Evolutionary conservation across 2,888 invertebrate species (phyloP), one percentile per base, ranked within the genome.

Genomic region (Deilephila porcellus): DNA sequence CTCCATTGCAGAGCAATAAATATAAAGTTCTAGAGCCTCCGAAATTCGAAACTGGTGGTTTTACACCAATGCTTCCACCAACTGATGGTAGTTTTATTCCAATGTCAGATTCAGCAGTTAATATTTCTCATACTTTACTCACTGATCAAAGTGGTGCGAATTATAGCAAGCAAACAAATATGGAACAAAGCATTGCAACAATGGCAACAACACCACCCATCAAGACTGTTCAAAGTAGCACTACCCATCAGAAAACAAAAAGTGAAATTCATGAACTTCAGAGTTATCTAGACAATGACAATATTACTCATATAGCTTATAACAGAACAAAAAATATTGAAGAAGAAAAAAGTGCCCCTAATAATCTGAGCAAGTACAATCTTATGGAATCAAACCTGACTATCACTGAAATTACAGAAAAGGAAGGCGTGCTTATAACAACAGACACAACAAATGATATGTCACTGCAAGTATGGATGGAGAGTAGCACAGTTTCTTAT

Each of bases 21-120:
- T 91, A 91, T 81, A 86, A 89, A 76, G 80, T 82, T 74, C 87
- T 90, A 79, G 95, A 95, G 60, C 88, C 94, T 72, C 96, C 97
- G 0, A 95, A 96, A 83, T 95, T 97, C 72, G 96, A 97, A 90
- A 96, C 96, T 29, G 97, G 97, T 20, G 97, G 97, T 2, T 98
- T 98, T 85, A 93, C 96, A 19, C 98, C 98, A 20, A 95, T 97
- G 82, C 86, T 97, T 25, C 97, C 97, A 1, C 96, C 96, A 60
- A 95, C 95, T 71, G 93, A 96, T 76, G 96, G 97, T 59, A 97
- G 97, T 8, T 98, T 98, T 82, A 95, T 95, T 85, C 98, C 98
- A 0, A 85, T 95, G 95, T 85, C 95, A 92, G 85, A 90, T 79
- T 92, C 93, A 74, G 85, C 83, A 75, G 78, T 87, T 11, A 89